Evolutionary conservation across 2,113 vertebrate genomes (phyloP).

Genomic region (Peromyscus leucopus): DNA sequence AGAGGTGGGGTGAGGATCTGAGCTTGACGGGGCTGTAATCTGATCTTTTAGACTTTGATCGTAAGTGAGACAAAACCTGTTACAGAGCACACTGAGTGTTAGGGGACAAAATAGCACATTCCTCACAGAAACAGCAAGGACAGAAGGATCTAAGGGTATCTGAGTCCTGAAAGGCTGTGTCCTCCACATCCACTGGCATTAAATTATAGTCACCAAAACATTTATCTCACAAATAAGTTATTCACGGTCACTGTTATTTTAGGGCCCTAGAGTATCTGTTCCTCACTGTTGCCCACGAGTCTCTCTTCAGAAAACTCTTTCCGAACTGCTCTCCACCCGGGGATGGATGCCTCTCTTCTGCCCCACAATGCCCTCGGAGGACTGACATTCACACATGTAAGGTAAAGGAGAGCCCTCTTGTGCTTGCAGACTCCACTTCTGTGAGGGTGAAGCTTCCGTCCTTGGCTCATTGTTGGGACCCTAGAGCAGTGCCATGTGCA

Average conservation of each 20-base stretch:
- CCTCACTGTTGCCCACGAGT: not conserved
- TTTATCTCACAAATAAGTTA: not conserved
- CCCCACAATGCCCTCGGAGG: not conserved
- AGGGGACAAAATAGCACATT: conserved; percentile 33
- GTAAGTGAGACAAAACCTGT: conserved; percentile 13
- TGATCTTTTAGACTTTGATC: conserved; percentile 39
- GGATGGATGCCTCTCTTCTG: not conserved
- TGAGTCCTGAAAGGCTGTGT: not conserved
- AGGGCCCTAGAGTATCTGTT: not conserved
- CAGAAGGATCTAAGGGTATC: not conserved
- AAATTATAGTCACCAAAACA: not conserved
- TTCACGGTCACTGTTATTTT: not conserved
- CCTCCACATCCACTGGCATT: not conserved
- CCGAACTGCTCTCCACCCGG: not conserved
- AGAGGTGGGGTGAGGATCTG: not conserved
- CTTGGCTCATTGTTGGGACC: not conserved
- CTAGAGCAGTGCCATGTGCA: not conserved
- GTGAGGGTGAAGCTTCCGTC: not conserved
- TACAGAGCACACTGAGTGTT: not conserved
- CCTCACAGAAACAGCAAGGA: conserved; percentile 29
- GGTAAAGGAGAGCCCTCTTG: not conserved
- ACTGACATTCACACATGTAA: not conserved
- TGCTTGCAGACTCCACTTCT: not conserved
- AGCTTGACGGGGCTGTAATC: not conserved
- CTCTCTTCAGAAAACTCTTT: not conserved